These are phyloP conservation scores for Cephalopholis sonnerati DNA, from an alignment of 2,113 vertebrate species.

Conservation along the genomic window DNA sequence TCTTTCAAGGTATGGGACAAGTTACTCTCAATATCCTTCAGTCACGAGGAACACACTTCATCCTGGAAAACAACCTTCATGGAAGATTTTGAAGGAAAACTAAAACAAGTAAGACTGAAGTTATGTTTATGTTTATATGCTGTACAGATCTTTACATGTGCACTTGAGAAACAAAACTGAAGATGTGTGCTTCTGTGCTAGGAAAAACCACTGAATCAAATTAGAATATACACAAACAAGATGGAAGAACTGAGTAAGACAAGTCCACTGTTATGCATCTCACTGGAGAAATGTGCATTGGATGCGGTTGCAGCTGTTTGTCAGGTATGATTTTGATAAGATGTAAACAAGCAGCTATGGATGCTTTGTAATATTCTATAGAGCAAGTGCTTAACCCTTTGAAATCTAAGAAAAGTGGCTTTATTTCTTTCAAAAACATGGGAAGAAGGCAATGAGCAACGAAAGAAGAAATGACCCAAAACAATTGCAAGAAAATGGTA, in stretches of 20 bases:
- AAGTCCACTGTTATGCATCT: constrained; percentile 17
- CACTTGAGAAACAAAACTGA: not conserved
- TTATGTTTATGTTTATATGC: constrained; percentile 4
- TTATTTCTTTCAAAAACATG: too few relatives aligned
- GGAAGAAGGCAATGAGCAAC: too few relatives aligned
- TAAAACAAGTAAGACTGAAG: constrained; percentile 24
- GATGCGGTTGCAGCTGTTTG: constrained; percentile 18
- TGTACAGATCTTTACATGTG: not conserved
- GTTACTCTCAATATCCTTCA: constrained; percentile 21
- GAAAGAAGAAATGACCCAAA: too few relatives aligned
- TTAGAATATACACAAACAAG: constrained; percentile 45
- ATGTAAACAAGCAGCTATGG: not conserved
- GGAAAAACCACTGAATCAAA: rapidly evolving
- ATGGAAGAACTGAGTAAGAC: constrained; percentile 7
- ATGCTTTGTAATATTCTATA: not conserved
- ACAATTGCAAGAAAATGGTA: too few relatives aligned
- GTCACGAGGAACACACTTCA: not conserved
- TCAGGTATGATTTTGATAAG: constrained; percentile 44
- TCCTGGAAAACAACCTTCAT: constrained; percentile 13
- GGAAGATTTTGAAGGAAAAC: constrained; percentile 38
- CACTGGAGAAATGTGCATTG: constrained; percentile 50
- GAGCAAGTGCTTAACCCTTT: too few relatives aligned
- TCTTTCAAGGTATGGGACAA: constrained; percentile 37
- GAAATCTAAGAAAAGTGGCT: too few relatives aligned
- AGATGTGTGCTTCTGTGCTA: constrained; percentile 7